A percentile compares a stretch with the other conserved stretches of the same genome.
Evolutionary conservation across 2,113 vertebrate species (phyloP).

Genomic region (Tragelaphus strepsiceros): DNA sequence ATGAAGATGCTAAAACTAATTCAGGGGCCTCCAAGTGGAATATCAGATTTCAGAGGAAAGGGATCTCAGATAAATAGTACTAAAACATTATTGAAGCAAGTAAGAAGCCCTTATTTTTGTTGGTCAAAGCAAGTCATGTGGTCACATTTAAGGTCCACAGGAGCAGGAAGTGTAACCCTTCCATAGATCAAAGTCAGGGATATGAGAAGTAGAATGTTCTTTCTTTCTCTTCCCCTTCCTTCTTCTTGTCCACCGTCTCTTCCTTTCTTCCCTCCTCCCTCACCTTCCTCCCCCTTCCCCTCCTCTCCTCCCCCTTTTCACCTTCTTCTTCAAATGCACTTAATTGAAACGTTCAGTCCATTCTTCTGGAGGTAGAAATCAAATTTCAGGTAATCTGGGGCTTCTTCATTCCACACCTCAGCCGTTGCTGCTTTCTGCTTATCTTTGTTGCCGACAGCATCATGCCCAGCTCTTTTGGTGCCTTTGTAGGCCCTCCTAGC

Average conservation of each 20-base stretch:
- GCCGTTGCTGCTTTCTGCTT: not conserved
- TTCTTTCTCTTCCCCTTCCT: not conserved
- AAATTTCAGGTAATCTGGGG: not conserved
- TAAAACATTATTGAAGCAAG: not conserved
- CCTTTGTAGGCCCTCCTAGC: not conserved
- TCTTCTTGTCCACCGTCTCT: not conserved
- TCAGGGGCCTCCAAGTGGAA: not conserved
- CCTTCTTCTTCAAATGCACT: not conserved
- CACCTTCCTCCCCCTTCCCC: not conserved
- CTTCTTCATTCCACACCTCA: not conserved
- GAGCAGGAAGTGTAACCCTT: not conserved
- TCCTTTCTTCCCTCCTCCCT: too few species aligned
- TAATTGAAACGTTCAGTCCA: not conserved
- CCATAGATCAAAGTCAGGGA: not conserved
- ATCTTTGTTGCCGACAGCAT: too few species aligned
- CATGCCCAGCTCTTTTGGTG: not conserved
- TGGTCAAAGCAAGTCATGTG: not conserved
- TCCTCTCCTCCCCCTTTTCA: not conserved
- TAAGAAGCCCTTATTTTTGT: not conserved
- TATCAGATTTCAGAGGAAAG: not conserved
- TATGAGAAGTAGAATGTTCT: not conserved
- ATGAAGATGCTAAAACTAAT: not conserved
- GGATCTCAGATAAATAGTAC: not conserved
- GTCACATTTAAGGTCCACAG: not conserved
- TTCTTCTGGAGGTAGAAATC: not conserved